Evolutionary conservation across 2,797 vertebrate species (phyloP).

Genomic region (Fistularia commersonii): DNA sequence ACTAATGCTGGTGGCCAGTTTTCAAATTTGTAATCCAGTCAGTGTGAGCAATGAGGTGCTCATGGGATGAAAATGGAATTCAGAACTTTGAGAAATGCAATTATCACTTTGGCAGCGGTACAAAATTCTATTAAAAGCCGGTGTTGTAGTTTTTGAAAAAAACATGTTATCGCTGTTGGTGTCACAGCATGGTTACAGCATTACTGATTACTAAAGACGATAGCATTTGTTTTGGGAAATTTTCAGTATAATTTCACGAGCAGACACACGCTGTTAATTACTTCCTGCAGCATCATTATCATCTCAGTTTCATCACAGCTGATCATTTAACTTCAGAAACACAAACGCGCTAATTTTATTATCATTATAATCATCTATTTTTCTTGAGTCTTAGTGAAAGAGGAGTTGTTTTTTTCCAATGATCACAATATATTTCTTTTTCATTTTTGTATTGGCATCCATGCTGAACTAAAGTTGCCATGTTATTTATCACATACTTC

Average conservation of each 20-base stretch:
- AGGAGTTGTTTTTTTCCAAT: too few relatives aligned
- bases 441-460: too few relatives aligned
- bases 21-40: neutral
- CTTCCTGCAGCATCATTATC: conserved; percentile 12
- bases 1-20: neutral
- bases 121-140: conserved; percentile 24
- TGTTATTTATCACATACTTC: too few relatives aligned
- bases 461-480: too few relatives aligned
- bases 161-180: conserved; percentile 12
- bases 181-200: conserved; percentile 23
- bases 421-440: too few relatives aligned
- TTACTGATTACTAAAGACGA: conserved; percentile 39
- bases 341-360: too few relatives aligned
- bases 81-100: too few relatives aligned
- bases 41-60: conserved; percentile 4
- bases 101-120: conserved; percentile 14
- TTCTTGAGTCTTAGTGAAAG: too few relatives aligned
- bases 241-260: conserved; percentile 18
- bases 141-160: conserved; percentile 7
- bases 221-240: conserved; percentile 33
- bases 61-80: too few relatives aligned
- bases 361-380: too few relatives aligned
- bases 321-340: too few relatives aligned
- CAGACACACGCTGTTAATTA: conserved; percentile 29
- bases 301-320: neutral